Percentiles rank a stretch among this genome's conserved stretches.
Conservation (phyloP, 1,140 invertebrate genomes). For the Pantala flavescens region DNA sequence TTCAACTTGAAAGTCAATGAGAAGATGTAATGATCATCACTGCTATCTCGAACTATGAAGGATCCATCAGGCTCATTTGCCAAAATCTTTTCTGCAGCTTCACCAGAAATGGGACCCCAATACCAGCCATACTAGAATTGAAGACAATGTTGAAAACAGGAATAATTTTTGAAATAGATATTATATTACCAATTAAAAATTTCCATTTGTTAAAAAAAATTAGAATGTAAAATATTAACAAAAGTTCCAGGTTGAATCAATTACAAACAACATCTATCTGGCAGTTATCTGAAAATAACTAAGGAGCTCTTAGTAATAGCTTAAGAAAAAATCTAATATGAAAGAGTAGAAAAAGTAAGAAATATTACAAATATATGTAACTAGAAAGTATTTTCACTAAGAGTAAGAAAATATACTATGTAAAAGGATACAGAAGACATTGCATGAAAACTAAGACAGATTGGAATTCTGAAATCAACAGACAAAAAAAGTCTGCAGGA, state of each 20-base stretch:
- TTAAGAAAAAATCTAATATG: too few relatives aligned
- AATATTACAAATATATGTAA: too few relatives aligned
- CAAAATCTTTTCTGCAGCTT: slow-evolving; percentile 86
- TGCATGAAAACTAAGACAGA: too few relatives aligned
- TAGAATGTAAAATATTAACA: slow-evolving; percentile 17
- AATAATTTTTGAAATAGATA: slow-evolving; percentile 23
- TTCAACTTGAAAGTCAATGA: slow-evolving; percentile 92
- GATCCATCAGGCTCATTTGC: slow-evolving; percentile 89
- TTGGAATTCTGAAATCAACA: too few relatives aligned
- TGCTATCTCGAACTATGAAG: slow-evolving; percentile 94
- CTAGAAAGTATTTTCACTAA: too few relatives aligned
- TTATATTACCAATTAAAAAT: neutral
- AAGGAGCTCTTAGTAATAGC: too few relatives aligned
- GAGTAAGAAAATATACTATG: too few relatives aligned
- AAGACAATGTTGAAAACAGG: slow-evolving; percentile 13
- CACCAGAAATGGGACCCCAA: slow-evolving; percentile 92
- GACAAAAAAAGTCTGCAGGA: too few relatives aligned
- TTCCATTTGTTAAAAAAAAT: slow-evolving; percentile 2
- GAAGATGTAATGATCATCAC: slow-evolving; percentile 95
- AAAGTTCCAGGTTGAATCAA: neutral
- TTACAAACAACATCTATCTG: too few relatives aligned
- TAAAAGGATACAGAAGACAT: too few relatives aligned
- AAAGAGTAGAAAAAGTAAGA: too few relatives aligned
- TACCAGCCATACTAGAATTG: slow-evolving; percentile 87
- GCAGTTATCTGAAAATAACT: too few relatives aligned